A percentile compares a stretch with the other conserved stretches of the same genome.
Conservation (phyloP, 2,888 invertebrate genomes). For the Xanthorhoe designata region DNA sequence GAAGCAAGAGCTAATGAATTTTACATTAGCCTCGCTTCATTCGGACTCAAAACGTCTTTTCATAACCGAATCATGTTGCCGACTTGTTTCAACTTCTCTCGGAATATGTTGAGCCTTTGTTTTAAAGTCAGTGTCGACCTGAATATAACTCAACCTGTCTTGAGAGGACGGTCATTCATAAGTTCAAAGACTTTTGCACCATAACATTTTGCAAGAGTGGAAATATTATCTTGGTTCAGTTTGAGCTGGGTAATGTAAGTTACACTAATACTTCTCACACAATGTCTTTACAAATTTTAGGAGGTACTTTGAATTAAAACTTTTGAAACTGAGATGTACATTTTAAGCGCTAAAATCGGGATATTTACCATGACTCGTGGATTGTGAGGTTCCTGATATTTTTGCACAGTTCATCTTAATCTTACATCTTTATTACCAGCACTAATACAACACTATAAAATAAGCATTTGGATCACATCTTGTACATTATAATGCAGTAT, state of each 20-base stretch:
- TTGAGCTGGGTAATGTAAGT: neutral
- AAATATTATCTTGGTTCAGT: neutral
- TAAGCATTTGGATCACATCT: too few relatives aligned
- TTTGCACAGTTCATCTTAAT: too few relatives aligned
- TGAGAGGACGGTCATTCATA: conserved; percentile 11
- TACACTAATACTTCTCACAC: neutral
- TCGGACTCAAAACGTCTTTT: conserved; percentile 40
- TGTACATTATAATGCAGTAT: too few relatives aligned
- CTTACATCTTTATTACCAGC: too few relatives aligned
- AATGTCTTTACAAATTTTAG: neutral
- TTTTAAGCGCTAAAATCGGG: too few relatives aligned
- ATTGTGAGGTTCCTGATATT: too few relatives aligned
- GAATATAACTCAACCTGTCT: conserved; percentile 18
- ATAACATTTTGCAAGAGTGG: neutral
- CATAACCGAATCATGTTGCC: conserved; percentile 40
- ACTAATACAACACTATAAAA: too few relatives aligned
- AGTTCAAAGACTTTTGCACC: neutral
- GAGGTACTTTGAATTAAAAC: too few relatives aligned
- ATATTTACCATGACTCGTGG: too few relatives aligned
- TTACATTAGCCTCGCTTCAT: conserved; percentile 45
- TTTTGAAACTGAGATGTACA: too few relatives aligned
- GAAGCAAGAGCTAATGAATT: conserved; percentile 45
- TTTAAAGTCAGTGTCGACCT: conserved; percentile 20
- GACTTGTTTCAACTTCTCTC: conserved; percentile 24
- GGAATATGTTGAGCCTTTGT: conserved; percentile 32